Percentiles rank a stretch among this genome's conserved stretches.
Evolutionary conservation across 2,888 invertebrate genomes (phyloP).

Genomic region (Malacosoma neustria): DNA sequence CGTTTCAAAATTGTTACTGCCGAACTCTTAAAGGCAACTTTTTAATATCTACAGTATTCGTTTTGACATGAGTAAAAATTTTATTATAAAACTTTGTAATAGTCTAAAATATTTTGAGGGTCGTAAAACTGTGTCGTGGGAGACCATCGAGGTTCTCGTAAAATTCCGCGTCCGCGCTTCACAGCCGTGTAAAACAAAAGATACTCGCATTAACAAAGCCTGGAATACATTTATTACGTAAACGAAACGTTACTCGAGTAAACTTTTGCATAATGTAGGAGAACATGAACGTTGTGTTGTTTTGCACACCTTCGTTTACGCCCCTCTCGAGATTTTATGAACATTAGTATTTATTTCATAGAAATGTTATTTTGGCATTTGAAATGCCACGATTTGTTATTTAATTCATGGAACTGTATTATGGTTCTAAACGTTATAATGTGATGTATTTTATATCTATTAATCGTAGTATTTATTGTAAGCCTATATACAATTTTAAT

Average conservation of each 20-base stretch:
- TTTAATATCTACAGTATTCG: no score
- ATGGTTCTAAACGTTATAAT: no score
- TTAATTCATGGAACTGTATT: no score
- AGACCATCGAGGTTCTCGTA: background rate
- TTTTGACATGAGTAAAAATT: background rate
- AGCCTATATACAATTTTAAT: no score
- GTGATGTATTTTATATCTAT: no score
- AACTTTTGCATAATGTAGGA: background rate
- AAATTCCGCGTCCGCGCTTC: background rate
- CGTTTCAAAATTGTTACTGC: no score
- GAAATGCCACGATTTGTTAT: no score
- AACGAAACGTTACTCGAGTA: background rate
- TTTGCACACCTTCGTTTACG: background rate
- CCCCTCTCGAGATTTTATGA: background rate
- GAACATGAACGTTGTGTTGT: background rate
- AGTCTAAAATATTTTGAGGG: background rate
- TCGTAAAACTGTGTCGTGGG: background rate
- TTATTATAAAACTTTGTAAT: background rate
- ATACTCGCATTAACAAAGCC: background rate
- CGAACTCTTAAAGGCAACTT: no score
- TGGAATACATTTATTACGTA: background rate
- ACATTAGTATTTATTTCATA: background rate
- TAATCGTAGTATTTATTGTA: no score
- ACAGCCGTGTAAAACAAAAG: background rate
- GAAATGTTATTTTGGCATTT: no score